These are phyloP conservation scores for Limenitis camilla DNA, from an alignment of 2,888 invertebrate genomes.

Conservation along the genomic window DNA sequence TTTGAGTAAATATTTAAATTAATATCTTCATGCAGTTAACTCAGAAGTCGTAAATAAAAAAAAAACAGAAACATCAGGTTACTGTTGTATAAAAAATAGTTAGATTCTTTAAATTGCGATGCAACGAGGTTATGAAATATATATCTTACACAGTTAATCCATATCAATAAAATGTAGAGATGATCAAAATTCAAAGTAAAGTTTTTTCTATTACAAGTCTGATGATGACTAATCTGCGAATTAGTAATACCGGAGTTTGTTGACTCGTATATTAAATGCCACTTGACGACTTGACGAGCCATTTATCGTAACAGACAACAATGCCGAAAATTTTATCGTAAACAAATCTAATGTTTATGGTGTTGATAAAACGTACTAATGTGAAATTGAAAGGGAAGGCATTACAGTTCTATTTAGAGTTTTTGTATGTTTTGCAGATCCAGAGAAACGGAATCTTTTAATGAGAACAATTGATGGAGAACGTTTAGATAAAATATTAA, in stretches of 20 bases:
- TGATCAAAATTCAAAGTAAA: slow-evolving; percentile 9
- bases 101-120: too few species aligned
- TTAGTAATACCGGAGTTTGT: slow-evolving; percentile 21
- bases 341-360: slow-evolving; percentile 23
- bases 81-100: too few species aligned
- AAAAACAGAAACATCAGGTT: too few species aligned
- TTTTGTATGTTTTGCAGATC: too few species aligned
- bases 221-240: slow-evolving; percentile 21
- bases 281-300: slow-evolving; percentile 10
- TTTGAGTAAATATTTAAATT: too few species aligned
- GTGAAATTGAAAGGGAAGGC: slow-evolving; percentile 13
- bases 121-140: too few species aligned
- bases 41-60: too few species aligned
- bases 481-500: too few species aligned
- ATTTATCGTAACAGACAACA: slow-evolving; percentile 18
- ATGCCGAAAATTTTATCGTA: slow-evolving; percentile 21
- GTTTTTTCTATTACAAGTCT: slow-evolving; percentile 16
- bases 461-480: too few species aligned
- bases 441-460: too few species aligned
- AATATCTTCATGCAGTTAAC: too few species aligned
- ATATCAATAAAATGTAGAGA: not conserved
- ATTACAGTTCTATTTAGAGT: not conserved
- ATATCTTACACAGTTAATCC: not conserved
- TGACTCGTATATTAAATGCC: slow-evolving; percentile 21
- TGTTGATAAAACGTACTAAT: slow-evolving; percentile 11